Evolutionary conservation across 2,888 invertebrate species (phyloP), one percentile per base, ranked within the genome.

Genomic region (Sycophila texana): DNA sequence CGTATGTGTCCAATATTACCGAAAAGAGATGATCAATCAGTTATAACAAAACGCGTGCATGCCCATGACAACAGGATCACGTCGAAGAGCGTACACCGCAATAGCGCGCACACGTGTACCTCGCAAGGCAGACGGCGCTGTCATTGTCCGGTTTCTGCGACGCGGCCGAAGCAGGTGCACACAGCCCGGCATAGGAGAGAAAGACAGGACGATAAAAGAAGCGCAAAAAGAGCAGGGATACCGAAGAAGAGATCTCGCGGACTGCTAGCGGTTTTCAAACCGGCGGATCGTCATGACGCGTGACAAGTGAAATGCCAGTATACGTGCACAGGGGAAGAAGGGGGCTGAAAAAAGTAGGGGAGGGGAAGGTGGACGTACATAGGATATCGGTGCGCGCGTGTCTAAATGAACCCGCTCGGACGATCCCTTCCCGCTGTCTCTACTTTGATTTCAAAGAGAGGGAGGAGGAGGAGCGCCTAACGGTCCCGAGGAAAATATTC

Each of bases 381-480:
- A 61, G 18, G 49, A 65, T 65, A 73, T 73, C 71, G 60, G 30
- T 71, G 26, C 22, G 82, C 82, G 79, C 81, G 83, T 72, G 84
- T 87, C 86, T 84, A 86, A 89, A 88, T 86, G 87, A 88, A 87
- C 84, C 84, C 85, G 84, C 83, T 82, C 82, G 83, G 83, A 53
- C 61, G 18, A 20, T 60, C 57, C 55, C 60, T 49, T 58, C 14
- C 51, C 39, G 18, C 61, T 63, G 70, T 71, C 85, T 84, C 84
- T 79, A 83, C 87, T 88, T 88, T 88, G 87, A 88, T 87, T 89
- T 87, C 87, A 88, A 89, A 89, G 87, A 86, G 88, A 85, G 39
- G 22, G 55, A 7, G 39, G 63, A 58, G 18, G 14, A 61, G 47
- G 30, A 67, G 13, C 70, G 84, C 82, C 85, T 86, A 79, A 84